Evolutionary conservation across 2,797 vertebrate species (phyloP).

Genomic region (Pipistrellus kuhlii): DNA sequence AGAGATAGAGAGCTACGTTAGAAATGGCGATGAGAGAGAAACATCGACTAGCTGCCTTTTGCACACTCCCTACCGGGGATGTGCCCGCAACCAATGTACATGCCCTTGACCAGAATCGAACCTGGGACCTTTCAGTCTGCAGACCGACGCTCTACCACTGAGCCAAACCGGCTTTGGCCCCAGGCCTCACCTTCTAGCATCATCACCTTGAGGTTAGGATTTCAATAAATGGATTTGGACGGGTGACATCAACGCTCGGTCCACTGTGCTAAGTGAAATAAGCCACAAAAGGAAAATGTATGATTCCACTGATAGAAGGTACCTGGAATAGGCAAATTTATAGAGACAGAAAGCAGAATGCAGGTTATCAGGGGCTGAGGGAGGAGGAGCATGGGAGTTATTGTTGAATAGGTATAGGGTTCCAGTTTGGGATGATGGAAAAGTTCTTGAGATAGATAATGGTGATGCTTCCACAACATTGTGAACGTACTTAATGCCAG

Average conservation of each 20-base stretch:
- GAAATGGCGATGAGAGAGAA: too few species aligned
- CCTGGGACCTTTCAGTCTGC: too few species aligned
- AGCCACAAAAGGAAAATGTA: not conserved
- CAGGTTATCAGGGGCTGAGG: not conserved
- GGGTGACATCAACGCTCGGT: not conserved
- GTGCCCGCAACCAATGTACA: too few species aligned
- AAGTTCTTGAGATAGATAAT: not conserved
- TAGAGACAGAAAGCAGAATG: not conserved
- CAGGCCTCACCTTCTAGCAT: not conserved
- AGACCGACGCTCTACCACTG: too few species aligned
- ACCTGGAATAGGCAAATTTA: not conserved
- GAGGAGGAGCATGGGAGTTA: not conserved
- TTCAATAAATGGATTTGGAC: not conserved
- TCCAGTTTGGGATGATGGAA: not conserved
- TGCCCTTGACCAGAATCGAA: too few species aligned
- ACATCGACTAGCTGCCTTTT: too few species aligned
- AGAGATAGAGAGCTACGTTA: too few species aligned
- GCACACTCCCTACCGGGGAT: too few species aligned
- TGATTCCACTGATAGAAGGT: not conserved
- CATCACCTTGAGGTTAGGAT: not conserved
- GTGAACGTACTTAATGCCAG: not conserved
- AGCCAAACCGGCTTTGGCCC: not conserved
- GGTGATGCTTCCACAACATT: not conserved
- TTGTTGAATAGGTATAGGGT: not conserved
- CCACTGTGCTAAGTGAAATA: not conserved